Percentiles rank a stretch among this genome's conserved stretches.
These are phyloP conservation scores for Smittia sp. DNA, from an alignment of 2,888 invertebrate genomes.

Conservation along the genomic window DNA sequence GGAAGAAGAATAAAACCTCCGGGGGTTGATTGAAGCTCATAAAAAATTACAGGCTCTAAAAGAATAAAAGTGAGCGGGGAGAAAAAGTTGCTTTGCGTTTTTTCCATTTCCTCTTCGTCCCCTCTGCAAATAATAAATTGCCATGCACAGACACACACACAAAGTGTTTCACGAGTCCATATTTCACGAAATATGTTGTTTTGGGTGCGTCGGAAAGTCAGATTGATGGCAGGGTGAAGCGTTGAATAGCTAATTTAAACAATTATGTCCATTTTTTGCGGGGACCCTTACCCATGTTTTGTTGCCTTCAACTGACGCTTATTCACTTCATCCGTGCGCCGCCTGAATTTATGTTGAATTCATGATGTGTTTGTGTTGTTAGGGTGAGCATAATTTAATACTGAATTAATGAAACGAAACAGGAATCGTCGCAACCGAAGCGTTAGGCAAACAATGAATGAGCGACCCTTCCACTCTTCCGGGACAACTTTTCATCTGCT, in stretches of 20 bases:
- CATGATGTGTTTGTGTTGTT: not conserved
- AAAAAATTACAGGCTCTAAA: constrained; percentile 15
- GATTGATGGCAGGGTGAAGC: constrained; percentile 29
- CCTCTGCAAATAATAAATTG: constrained; percentile 11
- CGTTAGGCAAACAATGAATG: too few species aligned
- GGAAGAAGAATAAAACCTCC: constrained; percentile 9
- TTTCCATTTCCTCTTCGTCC: not conserved
- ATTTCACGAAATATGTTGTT: not conserved
- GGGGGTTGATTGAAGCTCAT: constrained; percentile 35
- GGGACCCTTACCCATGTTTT: constrained; percentile 20
- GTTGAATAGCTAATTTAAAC: constrained; percentile 40
- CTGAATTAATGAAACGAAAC: constrained; percentile 27
- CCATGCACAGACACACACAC: not conserved
- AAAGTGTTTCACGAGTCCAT: constrained; percentile 1
- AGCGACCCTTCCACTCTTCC: too few species aligned
- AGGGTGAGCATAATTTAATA: constrained; percentile 31
- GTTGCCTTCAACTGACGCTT: not conserved
- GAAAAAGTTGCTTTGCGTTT: not conserved
- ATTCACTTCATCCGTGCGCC: not conserved
- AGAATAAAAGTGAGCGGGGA: not conserved
- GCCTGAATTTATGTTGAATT: not conserved
- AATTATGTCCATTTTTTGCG: constrained; percentile 36
- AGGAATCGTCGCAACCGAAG: not conserved
- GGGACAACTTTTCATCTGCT: too few species aligned
- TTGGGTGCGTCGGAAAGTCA: constrained; percentile 1